Percentiles rank a stretch among this genome's conserved stretches.
Evolutionary conservation across 2,888 invertebrate species (phyloP).

Genomic region (Petrolisthes cinctipes): DNA sequence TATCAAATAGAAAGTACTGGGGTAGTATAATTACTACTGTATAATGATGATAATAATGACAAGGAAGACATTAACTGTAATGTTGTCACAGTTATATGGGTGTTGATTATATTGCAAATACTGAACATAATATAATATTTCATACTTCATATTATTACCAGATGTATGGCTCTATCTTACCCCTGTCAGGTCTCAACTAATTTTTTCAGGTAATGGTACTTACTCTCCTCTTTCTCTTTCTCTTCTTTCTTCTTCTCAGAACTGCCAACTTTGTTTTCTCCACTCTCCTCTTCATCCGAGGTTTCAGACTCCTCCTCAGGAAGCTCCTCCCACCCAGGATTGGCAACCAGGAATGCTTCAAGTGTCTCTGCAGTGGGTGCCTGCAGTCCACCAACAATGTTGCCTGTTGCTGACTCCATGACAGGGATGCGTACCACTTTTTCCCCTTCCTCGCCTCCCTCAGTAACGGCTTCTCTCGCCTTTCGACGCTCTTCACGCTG

Average conservation of each 20-base stretch:
- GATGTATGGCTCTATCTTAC: too few species aligned
- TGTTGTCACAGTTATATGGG: too few species aligned
- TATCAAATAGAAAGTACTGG: too few species aligned
- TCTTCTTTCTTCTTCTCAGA: constrained; percentile 64
- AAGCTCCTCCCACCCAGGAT: constrained; percentile 94
- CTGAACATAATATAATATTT: too few species aligned
- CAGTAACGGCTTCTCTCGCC: constrained; percentile 59
- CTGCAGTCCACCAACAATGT: constrained; percentile 60
- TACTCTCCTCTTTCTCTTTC: constrained; percentile 67
- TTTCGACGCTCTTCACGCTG: constrained; percentile 61
- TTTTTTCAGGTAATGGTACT: constrained; percentile 19
- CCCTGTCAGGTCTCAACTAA: not conserved
- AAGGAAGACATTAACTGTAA: too few species aligned
- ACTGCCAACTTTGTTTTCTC: constrained; percentile 73
- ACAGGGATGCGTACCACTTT: constrained; percentile 89
- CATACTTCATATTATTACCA: too few species aligned
- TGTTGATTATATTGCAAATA: too few species aligned
- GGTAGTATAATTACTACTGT: too few species aligned
- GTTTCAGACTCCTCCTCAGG: constrained; percentile 71
- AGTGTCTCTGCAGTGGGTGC: constrained; percentile 70
- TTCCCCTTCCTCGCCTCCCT: constrained; percentile 74
- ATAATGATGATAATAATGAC: too few species aligned
- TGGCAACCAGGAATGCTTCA: constrained; percentile 76
- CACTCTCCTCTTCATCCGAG: constrained; percentile 72
- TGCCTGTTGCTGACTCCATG: constrained; percentile 86